phyloP scores from a whole-genome alignment of 2,797 vertebrate genomes.

The Lophius americanus region DNA sequence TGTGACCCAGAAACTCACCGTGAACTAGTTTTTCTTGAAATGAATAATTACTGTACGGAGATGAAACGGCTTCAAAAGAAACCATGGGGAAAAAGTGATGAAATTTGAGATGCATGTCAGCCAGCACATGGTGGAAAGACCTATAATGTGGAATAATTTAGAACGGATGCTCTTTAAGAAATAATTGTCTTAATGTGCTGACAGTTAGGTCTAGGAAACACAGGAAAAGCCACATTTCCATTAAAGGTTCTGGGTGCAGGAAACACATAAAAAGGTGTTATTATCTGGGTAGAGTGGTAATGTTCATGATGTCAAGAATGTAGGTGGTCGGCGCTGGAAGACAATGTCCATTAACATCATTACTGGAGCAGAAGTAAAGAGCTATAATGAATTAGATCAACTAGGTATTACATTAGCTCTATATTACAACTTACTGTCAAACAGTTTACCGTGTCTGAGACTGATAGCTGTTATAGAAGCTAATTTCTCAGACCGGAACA shows the following conservation, averaged over 20 bases:
- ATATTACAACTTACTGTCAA: neutral
- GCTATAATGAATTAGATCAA: neutral
- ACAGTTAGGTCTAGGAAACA: no score
- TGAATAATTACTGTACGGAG: conserved; percentile 58
- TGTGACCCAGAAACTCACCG: conserved; percentile 63
- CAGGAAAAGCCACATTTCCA: no score
- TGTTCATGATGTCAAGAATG: conserved; percentile 3
- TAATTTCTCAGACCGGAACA: neutral
- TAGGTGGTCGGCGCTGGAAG: conserved; percentile 13
- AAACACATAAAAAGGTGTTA: no score
- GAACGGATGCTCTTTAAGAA: neutral
- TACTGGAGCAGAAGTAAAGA: neutral
- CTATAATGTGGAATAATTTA: conserved; percentile 10
- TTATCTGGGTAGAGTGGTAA: neutral
- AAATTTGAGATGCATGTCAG: conserved; percentile 14
- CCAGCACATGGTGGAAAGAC: neutral
- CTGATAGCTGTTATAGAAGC: neutral
- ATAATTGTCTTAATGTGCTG: no score
- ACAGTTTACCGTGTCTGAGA: no score
- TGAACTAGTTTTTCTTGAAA: conserved; percentile 55
- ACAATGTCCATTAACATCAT: conserved; percentile 4
- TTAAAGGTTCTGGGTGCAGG: no score
- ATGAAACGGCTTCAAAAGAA: conserved; percentile 41
- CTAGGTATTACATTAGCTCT: no score
- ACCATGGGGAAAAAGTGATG: conserved; percentile 27